Evolutionary conservation across 2,113 vertebrate genomes (phyloP), one percentile per base, ranked within the genome.

Genomic region (Irena cyanogastra): DNA sequence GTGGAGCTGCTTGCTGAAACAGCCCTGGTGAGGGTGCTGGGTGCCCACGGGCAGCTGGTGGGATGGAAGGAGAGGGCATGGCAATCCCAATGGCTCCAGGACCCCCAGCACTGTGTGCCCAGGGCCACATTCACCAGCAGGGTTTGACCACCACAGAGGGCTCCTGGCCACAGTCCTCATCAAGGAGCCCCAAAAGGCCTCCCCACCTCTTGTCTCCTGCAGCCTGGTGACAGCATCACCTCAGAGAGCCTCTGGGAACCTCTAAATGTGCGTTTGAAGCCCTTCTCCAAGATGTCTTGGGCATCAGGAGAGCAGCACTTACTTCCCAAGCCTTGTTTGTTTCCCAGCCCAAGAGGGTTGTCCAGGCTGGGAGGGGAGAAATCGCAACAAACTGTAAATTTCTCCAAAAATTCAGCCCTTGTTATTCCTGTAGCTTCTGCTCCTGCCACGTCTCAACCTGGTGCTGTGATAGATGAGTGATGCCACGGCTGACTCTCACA

Each of bases 11-110:
- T 96, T 87, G 94, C 97, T 96, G 95, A 94, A 89, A 94, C 16
- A 97, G 78, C 97, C 94, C 93, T 93, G 96, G 93, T 95, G 96
- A 95, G 97, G 87, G 97, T 97, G 98, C 97, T 98, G 97, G 52
- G 79, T 93, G 97, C 98, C 97, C 97, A 96, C 74, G 22, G 4
- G 27, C 21, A 49, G 97, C 94, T 91, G 92, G 80, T 89, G 94
- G 95, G 85, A 80, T 82, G 87, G 26, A 45, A 76, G 53, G 28
- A 83, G 41, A 18, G 37, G 69, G 49, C 70, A 41, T 14, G 52
- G 66, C 91, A 52, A 47, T 66, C 82, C 52, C 42, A 63, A 19
- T n/a, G 33, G 39, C 69, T 71, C 41, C 5, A 7, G 30, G 45
- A 41, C 63, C 28, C 37, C 45, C 78, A 56, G 68, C 9, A 1